Conservation (phyloP, 2,888 invertebrate species). For the Laspeyria flexula region DNA sequence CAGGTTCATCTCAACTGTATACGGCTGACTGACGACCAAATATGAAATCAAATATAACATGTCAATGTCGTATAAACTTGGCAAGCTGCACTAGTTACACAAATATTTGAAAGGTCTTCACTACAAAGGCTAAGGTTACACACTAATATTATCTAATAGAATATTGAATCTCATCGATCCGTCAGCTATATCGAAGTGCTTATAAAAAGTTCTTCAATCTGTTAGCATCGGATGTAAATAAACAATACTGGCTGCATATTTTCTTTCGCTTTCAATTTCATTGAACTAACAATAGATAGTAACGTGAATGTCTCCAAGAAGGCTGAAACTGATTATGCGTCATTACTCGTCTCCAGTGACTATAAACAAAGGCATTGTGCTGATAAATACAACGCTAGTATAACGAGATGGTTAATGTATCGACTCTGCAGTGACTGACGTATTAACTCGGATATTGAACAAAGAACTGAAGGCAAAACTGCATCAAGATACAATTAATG, state of each 20-base stretch:
- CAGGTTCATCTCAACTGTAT: too few relatives aligned
- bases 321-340: constrained; percentile 48
- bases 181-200: too few relatives aligned
- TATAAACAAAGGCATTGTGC: constrained; percentile 74
- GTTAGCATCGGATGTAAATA: too few relatives aligned
- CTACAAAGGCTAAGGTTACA: constrained; percentile 24
- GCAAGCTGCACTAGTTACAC: constrained; percentile 39
- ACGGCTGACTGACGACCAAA: constrained; percentile 31
- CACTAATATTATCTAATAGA: constrained; percentile 9
- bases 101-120: constrained; percentile 38
- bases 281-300: constrained; percentile 38
- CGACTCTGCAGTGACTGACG: constrained; percentile 34
- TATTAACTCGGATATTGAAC: constrained; percentile 38
- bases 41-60: constrained; percentile 44
- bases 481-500: too few relatives aligned
- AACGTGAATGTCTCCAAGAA: constrained; percentile 36
- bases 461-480: constrained; percentile 33
- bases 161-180: background rate
- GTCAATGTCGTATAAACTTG: constrained; percentile 50
- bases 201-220: too few relatives aligned
- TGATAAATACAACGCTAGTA: constrained; percentile 35
- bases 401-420: constrained; percentile 30
- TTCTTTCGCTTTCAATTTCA: constrained; percentile 27
- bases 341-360: constrained; percentile 44
- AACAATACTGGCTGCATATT: too few relatives aligned